Evolutionary conservation across 2,888 invertebrate species (phyloP), one percentile per base, ranked within the genome.

Genomic region (Zele albiditarsus): DNA sequence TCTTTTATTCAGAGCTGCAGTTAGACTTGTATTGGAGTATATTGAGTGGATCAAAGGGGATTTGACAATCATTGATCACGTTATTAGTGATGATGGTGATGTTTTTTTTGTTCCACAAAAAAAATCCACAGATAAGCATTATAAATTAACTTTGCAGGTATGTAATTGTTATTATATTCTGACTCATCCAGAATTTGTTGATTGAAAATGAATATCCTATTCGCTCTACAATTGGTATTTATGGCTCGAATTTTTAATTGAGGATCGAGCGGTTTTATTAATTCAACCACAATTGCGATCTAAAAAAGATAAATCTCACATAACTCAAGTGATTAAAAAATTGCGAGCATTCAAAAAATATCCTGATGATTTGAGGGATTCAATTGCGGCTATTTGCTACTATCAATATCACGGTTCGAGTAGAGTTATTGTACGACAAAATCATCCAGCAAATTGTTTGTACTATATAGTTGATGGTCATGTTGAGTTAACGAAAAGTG

Each of bases 381-480:
- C 92, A 67, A 85, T 95, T 58, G 92, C 93, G 0, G 91, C 91
- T 0, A 91, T 91, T 0, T 91, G 92, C 0, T 91, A 92, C 81
- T 94, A 93, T 88, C 91, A 91, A 80, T 93, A 92, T 81, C 92
- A 92, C 75, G 89, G 90, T 0, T 91, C 92, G 0, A 92, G 91
- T 0, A 91, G 93, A 1, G 89, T 90, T 0, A 91, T 95, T 63
- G 92, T 94, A 0, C 91, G 91, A 14, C 92, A 94, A 84, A 91
- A 92, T 14, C 92, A 93, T 73, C 88, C 89, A 2, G 92, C 94
- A 0, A 89, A 90, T 73, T 92, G 92, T 0, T 84, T 94, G 65
- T 94, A 93, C 85, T 94, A 93, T 85, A 91, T 95, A 65, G 88
- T 94, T 5, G 90, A 90, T 0, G 95, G 95, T 2, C 91, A 92